A percentile compares a stretch with the other conserved stretches of the same genome.
phyloP scores from a whole-genome alignment of 2,797 vertebrate species.

The Podarcis siculus region DNA sequence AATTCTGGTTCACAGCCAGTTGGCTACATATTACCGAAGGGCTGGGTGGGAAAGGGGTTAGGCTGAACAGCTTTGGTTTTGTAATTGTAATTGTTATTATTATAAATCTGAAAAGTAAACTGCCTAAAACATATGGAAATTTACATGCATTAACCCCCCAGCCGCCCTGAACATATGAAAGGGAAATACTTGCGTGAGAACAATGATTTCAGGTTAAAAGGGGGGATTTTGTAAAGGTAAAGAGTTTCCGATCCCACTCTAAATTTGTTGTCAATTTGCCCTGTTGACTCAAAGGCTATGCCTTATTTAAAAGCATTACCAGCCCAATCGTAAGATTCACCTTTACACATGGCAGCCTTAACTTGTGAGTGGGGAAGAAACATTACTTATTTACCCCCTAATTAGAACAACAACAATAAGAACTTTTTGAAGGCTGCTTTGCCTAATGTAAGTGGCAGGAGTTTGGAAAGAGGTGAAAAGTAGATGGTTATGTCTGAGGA shows the following conservation, averaged over 20 bases:
- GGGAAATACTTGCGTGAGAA: conserved; percentile 39
- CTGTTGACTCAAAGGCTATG: neutral
- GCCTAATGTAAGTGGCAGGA: neutral
- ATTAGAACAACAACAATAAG: too few relatives aligned
- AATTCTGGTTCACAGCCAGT: conserved; percentile 71
- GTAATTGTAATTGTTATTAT: conserved; percentile 54
- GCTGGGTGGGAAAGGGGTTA: conserved; percentile 28
- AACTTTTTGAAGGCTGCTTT: neutral
- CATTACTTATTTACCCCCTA: neutral
- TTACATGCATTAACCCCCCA: conserved; percentile 10
- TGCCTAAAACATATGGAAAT: conserved; percentile 63
- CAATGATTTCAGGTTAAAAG: conserved; percentile 45
- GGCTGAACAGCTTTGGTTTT: conserved; percentile 58
- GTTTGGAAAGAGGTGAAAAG: neutral
- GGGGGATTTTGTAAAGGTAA: conserved; percentile 15
- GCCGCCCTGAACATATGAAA: conserved; percentile 41
- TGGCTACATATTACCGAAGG: conserved; percentile 46
- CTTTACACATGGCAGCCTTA: neutral
- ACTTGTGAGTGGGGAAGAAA: neutral
- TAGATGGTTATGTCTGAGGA: neutral
- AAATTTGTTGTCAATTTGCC: neutral
- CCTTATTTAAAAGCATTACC: neutral
- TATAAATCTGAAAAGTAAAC: conserved; percentile 56
- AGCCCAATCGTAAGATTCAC: neutral
- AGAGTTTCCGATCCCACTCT: neutral